Base-by-base conservation (phyloP, 2,888 invertebrate genomes). In the Andrena minutula region DNA sequence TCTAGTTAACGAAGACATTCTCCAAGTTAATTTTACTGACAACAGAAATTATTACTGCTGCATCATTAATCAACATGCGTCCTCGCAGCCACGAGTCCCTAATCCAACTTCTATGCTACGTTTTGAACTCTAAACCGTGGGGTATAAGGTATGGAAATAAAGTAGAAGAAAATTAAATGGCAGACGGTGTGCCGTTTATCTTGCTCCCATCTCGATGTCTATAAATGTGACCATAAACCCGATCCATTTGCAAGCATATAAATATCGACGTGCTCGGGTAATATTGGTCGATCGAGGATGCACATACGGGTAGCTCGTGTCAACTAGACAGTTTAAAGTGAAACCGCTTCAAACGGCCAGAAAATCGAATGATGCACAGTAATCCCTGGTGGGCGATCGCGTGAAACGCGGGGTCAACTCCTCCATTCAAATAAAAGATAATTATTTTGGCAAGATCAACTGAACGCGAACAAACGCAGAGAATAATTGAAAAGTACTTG, bases 191-290 rank as follows among this genome's bases (percentile, higher is more conserved):
- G 66, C 26, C 30, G 26, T 79, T 66, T 77, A 65, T 60, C 66
- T 61, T 66, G 12, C 60, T 41, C 26, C 30, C 35, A 23, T 53
- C 35, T 28, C 58, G 35, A n/a, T 47, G 58, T 65, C 75, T 26
- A 81, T 81, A 83, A 69, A 81, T 56, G 26, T 26, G 75, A 63
- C 32, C 82, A 64, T 82, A 83, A 83, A 73, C 49, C 12, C 53
- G 63, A 63, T 70, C 56, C 65, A 76, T 77, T 77, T 64, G 61
- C 53, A 35, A 56, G 8, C 30, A 51, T 61, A 74, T 60, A 58
- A 61, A 66, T 66, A 70, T 71, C 72, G 61, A 51, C 61, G 47
- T 4, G 58, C 56, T n/a, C 23, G 49, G 5, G 60, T 66, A 10
- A 41, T 61, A 56, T 23, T 53, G 58, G 26, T 53, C 63, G 56